Evolutionary conservation across 1,140 invertebrate genomes (phyloP).

Genomic region (Temnothorax longispinosus): DNA sequence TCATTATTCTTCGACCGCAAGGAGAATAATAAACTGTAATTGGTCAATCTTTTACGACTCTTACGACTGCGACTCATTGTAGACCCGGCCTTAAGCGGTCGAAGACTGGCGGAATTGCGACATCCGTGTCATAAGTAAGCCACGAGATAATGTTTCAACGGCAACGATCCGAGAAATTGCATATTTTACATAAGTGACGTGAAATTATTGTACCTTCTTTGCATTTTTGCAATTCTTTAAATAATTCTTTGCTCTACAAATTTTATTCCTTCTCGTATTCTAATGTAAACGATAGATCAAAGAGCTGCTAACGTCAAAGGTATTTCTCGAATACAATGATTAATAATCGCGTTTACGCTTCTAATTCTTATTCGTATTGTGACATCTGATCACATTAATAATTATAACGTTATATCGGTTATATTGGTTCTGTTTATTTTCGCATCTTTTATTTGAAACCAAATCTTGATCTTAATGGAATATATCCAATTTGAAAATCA

Average conservation of each 20-base stretch:
- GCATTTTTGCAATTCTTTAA: background rate
- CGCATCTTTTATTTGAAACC: background rate
- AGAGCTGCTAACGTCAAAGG: background rate
- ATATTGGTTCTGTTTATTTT: background rate
- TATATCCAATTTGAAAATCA: conserved; percentile 28
- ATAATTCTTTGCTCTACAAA: background rate
- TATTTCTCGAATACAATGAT: background rate
- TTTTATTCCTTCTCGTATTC: background rate
- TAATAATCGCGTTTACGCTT: background rate
- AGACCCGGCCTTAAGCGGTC: no score
- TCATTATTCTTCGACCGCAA: no score
- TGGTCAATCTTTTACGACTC: no score
- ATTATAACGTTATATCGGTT: background rate
- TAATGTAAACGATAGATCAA: background rate
- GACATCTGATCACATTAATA: background rate
- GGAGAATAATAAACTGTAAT: no score
- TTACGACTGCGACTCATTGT: no score
- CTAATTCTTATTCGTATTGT: background rate
- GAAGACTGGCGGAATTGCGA: background rate
- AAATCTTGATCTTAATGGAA: conserved; percentile 14
- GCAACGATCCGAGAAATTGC: conserved; percentile 17
- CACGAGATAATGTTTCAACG: background rate
- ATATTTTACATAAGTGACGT: background rate
- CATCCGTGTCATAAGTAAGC: background rate
- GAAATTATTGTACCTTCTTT: conserved; percentile 2